Evolutionary conservation across 2,797 vertebrate species (phyloP), one percentile per base, ranked within the genome.

Genomic region (Neosalanx taihuensis): DNA sequence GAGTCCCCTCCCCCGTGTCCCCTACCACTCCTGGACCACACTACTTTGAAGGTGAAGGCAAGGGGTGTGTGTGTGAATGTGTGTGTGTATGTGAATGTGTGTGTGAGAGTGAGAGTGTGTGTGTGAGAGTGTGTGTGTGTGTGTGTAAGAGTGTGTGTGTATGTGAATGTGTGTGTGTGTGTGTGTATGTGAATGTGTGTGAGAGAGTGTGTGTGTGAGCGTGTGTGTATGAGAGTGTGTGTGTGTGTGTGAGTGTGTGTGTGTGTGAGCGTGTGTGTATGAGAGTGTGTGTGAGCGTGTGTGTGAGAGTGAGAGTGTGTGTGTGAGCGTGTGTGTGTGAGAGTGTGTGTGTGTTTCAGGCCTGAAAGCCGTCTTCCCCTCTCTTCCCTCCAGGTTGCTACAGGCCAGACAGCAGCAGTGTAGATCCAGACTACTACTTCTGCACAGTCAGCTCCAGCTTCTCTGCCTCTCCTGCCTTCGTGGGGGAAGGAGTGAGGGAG

Each of bases 401-500:
- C 85, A 84, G 97, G 65, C 92, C 95, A 3, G 95, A 98, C 61
- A 95, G 94, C 59, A 93, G 91, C 33, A 57, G 92, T 0, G 71
- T 96, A 41, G 96, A 99, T 79, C 95, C 97, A 0, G 93, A 96
- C 69, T 94, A 95, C 90, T 99, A 96, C 83, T 98, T 99, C 82
- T 94, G 91, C n/a, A 96, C 94, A 0, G 89, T 98, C 86, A 97
- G 95, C 79, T 98, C 97, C 83, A 98, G 97, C 84, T 99, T 99
- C 84, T 97, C 97, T 0, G 90, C 96, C 70, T 96, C 96, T 60
- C 96, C 96, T 29, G 94, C 98, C 18, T 96, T 95, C 83, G 89
- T 93, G 26, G 95, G 93, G 7, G 75, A 87, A 67, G 92, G 89
- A 68, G 95, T 89, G 58, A 93, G 93, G 13, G 95, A 98, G 83